phyloP scores from a whole-genome alignment of 2,888 invertebrate species.

The Cryptocephalus moraei region DNA sequence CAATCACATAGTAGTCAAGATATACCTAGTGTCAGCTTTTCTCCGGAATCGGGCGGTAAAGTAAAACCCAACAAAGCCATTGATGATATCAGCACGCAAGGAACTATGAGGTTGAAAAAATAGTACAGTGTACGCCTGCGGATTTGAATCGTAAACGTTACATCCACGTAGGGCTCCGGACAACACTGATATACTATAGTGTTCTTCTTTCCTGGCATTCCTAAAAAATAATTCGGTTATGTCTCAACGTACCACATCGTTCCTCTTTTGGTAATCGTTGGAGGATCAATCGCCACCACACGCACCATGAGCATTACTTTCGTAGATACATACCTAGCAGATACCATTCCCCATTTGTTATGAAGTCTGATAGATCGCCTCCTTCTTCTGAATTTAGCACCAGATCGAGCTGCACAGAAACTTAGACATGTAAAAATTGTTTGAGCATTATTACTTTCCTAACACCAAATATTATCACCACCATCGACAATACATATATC shows the following conservation, averaged over 20 bases:
- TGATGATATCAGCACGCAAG: conserved; percentile 95
- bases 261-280: too few relatives aligned
- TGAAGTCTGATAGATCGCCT: conserved; percentile 94
- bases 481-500: too few relatives aligned
- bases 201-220: conserved; percentile 87
- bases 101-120: conserved; percentile 99
- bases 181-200: conserved; percentile 88
- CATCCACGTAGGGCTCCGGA: conserved; percentile 87
- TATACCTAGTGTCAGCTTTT: conserved; percentile 89
- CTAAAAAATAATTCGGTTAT: conserved; percentile 39
- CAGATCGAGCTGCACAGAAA: conserved; percentile 74
- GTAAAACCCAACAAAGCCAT: conserved; percentile 98
- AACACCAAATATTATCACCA: too few relatives aligned
- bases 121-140: conserved; percentile 94
- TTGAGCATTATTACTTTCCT: not conserved
- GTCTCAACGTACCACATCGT: too few relatives aligned
- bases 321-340: conserved; percentile 72
- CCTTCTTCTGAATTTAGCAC: conserved; percentile 87
- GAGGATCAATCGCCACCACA: too few relatives aligned
- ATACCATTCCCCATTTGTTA: conserved; percentile 99
- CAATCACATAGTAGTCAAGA: conserved; percentile 19
- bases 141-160: conserved; percentile 95
- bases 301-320: not conserved
- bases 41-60: conserved; percentile 94
- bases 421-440: conserved; percentile 25